These are phyloP conservation scores for Apamea crenata DNA, from an alignment of 2,888 invertebrate species.

Conservation along the genomic window DNA sequence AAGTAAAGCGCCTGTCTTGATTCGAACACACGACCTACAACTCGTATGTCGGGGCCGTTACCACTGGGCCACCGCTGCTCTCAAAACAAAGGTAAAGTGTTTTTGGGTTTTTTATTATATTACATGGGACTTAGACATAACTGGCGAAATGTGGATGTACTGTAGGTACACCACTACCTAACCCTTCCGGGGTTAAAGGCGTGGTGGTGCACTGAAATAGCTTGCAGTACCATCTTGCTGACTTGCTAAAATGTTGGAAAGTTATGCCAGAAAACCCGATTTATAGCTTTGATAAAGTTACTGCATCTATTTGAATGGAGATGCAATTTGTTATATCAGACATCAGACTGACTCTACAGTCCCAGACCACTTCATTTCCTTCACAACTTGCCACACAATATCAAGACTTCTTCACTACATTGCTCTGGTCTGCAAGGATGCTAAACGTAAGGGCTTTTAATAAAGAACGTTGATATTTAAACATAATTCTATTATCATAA, in stretches of 20 bases:
- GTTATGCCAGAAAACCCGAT: neutral
- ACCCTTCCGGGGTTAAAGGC: no score
- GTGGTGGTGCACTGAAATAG: neutral
- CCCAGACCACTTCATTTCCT: slow-evolving; percentile 25
- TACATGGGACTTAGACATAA: no score
- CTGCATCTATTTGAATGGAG: slow-evolving; percentile 23
- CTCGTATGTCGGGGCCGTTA: no score
- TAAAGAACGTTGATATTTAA: neutral
- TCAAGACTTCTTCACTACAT: neutral
- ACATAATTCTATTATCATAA: neutral
- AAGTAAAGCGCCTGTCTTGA: no score
- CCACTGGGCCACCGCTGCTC: no score
- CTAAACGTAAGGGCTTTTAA: neutral
- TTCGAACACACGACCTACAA: no score
- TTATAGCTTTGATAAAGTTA: slow-evolving; percentile 9
- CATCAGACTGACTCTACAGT: slow-evolving; percentile 10
- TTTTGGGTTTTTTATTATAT: no score
- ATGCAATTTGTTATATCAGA: slow-evolving; percentile 9
- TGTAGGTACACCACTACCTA: no score
- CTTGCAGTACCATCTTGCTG: neutral
- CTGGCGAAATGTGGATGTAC: no score
- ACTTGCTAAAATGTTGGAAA: neutral
- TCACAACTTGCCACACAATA: slow-evolving; percentile 20
- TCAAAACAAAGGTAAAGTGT: no score
- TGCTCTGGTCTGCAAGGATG: slow-evolving; percentile 2